Percentiles rank a stretch among this genome's conserved stretches.
phyloP scores from a whole-genome alignment of 2,797 vertebrate species.

The Sylvilagus floridanus region DNA sequence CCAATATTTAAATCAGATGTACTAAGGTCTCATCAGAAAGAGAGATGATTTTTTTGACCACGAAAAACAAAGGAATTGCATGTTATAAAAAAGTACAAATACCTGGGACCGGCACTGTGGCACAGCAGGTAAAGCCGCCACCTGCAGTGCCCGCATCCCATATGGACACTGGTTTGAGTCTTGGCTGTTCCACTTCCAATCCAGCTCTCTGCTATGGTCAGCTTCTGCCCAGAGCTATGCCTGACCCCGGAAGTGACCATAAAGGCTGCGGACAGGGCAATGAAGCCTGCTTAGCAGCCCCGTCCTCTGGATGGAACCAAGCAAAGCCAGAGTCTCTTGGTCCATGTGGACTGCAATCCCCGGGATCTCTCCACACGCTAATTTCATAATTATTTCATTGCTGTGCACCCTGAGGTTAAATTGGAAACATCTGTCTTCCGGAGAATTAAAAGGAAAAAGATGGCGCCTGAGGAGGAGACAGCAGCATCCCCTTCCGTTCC shows the following conservation, averaged over 20 bases:
- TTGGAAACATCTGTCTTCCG: slow-evolving; percentile 73
- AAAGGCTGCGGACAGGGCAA: slow-evolving; percentile 51
- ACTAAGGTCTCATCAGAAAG: slow-evolving; percentile 46
- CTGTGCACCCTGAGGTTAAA: slow-evolving; percentile 63
- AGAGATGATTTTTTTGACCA: not conserved
- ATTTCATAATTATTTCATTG: slow-evolving; percentile 78
- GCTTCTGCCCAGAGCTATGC: slow-evolving; percentile 48
- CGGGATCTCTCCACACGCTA: slow-evolving; percentile 56
- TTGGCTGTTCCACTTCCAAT: no score
- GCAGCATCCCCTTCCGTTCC: not conserved
- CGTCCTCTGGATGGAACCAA: slow-evolving; percentile 28
- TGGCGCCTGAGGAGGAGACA: not conserved
- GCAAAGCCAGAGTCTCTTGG: slow-evolving; percentile 33
- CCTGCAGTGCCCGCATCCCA: no score
- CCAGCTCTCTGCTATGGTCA: not conserved
- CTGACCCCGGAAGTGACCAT: slow-evolving; percentile 59
- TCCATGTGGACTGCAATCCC: slow-evolving; percentile 66
- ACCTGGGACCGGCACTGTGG: not conserved
- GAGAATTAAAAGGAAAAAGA: slow-evolving; percentile 39
- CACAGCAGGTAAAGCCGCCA: no score
- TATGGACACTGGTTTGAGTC: no score
- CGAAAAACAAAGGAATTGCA: not conserved
- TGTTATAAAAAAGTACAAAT: slow-evolving; percentile 57
- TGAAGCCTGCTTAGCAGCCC: slow-evolving; percentile 28
- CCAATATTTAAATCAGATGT: slow-evolving; percentile 27